Evolutionary conservation across 2,797 vertebrate species (phyloP).

Genomic region (Myotis pilosus): DNA sequence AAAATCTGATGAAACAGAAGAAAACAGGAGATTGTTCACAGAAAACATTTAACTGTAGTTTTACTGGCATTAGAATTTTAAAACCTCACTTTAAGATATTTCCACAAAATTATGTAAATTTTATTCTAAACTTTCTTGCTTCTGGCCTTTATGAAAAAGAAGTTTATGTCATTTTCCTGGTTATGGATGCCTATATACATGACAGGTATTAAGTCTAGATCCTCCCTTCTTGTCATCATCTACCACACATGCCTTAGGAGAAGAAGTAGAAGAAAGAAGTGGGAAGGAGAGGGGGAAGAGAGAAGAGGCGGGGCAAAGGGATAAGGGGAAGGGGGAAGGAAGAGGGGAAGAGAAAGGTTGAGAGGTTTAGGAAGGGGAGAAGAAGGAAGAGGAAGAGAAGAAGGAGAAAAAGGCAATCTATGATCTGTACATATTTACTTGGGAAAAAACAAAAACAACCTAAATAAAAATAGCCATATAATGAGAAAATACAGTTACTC

Average conservation of each 20-base stretch:
- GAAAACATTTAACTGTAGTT: not conserved
- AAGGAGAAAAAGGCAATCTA: not conserved
- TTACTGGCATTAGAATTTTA: conserved; percentile 2
- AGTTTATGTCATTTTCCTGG: not conserved
- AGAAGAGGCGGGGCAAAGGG: fast-evolving
- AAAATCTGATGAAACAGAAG: not conserved
- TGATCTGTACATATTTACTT: not conserved
- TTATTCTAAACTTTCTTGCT: not conserved
- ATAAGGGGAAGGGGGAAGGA: too few relatives aligned
- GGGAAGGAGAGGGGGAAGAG: too few relatives aligned
- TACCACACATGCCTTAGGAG: not conserved
- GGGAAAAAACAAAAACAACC: not conserved
- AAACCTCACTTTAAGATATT: not conserved
- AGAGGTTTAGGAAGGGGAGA: too few relatives aligned
- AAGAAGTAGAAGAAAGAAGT: not conserved
- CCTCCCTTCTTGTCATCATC: not conserved
- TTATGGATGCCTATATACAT: not conserved
- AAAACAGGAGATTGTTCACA: not conserved
- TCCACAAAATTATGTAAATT: not conserved
- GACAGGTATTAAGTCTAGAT: not conserved
- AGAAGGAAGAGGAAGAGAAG: not conserved
- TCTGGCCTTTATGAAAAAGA: not conserved
- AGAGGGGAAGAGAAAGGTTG: not conserved
- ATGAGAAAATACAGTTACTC: not conserved
- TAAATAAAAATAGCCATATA: not conserved